These are phyloP conservation scores for Holacanthella duospinosa DNA, from an alignment of 2,888 invertebrate genomes.

Conservation along the genomic window DNA sequence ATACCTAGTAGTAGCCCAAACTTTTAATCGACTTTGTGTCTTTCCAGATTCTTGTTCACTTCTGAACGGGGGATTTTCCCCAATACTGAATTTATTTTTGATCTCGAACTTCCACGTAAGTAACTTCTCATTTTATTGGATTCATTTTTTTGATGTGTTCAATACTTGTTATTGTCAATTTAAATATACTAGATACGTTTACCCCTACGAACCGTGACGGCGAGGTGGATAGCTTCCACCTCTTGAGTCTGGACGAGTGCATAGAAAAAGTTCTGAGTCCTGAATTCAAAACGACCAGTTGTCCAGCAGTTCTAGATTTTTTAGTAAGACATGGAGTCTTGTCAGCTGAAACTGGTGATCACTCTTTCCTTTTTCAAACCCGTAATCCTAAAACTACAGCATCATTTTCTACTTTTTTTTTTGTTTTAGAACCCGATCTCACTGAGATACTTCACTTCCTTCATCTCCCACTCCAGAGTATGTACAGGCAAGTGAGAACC, in stretches of 20 bases:
- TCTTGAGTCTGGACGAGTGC: constrained; percentile 55
- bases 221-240: constrained; percentile 82
- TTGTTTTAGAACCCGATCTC: background rate
- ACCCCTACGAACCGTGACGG: constrained; percentile 86
- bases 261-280: constrained; percentile 40
- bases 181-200: constrained; percentile 50
- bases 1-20: too few relatives aligned
- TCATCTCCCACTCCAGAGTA: background rate
- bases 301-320: constrained; percentile 82
- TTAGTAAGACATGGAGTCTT: constrained; percentile 81
- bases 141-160: too few relatives aligned
- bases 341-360: constrained; percentile 69
- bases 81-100: constrained; percentile 88
- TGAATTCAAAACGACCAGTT: constrained; percentile 88
- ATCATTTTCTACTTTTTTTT: background rate
- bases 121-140: background rate
- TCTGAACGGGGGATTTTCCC: constrained; percentile 87
- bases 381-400: background rate
- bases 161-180: too few relatives aligned
- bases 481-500: background rate
- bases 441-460: background rate
- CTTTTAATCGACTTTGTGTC: too few relatives aligned
- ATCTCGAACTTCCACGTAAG: constrained; percentile 77
- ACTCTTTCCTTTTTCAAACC: background rate
- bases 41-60: constrained; percentile 70